These are phyloP conservation scores for Bimastos eiseni DNA, from an alignment of 2,888 invertebrate species.

Conservation along the genomic window DNA sequence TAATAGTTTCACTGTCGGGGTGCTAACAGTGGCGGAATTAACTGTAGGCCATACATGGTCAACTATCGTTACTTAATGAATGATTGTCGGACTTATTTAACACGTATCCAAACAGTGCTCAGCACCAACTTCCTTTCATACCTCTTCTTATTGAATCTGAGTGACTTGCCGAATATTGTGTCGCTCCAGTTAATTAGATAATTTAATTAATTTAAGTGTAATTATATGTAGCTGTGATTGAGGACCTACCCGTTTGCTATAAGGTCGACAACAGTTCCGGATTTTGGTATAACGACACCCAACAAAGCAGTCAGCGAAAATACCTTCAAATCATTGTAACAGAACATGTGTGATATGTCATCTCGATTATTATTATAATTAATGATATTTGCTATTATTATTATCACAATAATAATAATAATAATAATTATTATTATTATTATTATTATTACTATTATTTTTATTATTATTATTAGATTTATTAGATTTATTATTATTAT, in stretches of 20 bases:
- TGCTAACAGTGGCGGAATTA: too few species aligned
- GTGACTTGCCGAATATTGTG: background rate
- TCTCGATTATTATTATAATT: background rate
- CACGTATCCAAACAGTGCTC: background rate
- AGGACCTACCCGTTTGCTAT: constrained; percentile 28
- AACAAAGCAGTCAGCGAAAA: constrained; percentile 29
- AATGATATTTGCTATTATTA: background rate
- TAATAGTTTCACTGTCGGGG: too few species aligned
- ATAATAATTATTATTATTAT: background rate
- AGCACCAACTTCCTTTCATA: background rate
- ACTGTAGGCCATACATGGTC: too few species aligned
- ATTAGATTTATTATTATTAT: too few species aligned
- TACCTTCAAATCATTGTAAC: constrained; percentile 24
- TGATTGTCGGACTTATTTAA: background rate
- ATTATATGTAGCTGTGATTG: background rate
- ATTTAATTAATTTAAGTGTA: background rate
- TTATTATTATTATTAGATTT: too few species aligned
- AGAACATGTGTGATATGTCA: too few species aligned
- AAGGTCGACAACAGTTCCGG: constrained; percentile 32
- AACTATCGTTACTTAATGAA: too few species aligned
- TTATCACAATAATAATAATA: background rate
- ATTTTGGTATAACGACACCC: constrained; percentile 30
- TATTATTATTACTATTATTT: too few species aligned
- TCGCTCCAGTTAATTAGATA: background rate
- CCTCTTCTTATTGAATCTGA: background rate